Base-by-base conservation (phyloP, 2,888 invertebrate genomes). In the Lamellibrachia columna region DNA sequence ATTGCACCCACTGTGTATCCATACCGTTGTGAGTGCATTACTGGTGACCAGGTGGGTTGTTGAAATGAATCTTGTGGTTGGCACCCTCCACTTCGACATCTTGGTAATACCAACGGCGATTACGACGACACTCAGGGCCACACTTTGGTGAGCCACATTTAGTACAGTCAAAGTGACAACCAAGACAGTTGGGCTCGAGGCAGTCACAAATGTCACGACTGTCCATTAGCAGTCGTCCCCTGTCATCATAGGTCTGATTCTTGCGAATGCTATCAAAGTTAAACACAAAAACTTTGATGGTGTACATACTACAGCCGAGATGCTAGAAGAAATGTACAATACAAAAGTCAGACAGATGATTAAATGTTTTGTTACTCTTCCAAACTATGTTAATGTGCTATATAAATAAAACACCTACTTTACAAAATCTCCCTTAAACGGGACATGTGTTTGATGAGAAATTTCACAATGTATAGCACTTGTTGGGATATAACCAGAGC, bases 171-270 rank as follows among this genome's bases (percentile, higher is more conserved):
- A 98, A 98, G 97, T 98, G 98, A 96, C 99, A 99, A 0, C 99
- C 99, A 0, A 97, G 97, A 95, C 99, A 99, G 15, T 97, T 97
- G 90, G 97, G 97, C 94, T 98, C 97, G 94, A 98, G 97, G 95
- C 99, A 99, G 96, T 99, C 99, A 94, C 99, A 99, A 15, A 98
- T 95, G 96, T 99, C 98, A 94, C 97, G 96, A 1, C 98, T 97
- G 28, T 95, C 95, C 15, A 91, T 90, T 53, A 96, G 92, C 58
- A 96, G 93, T 6, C 94, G 91, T 1, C 96, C 96, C 53, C 94
- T 94, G 90, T 96, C 96, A 94, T 96, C 96, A 94, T 96, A 96
- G 92, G 96, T 92, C 92, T 95, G 95, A 93, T 95, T 96, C 93
- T 95, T 95, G 92, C 95, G 95, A 11, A 95, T 93, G 58, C 95